Evolutionary conservation across 2,888 invertebrate species (phyloP).

Genomic region (Leucozona laternaria): DNA sequence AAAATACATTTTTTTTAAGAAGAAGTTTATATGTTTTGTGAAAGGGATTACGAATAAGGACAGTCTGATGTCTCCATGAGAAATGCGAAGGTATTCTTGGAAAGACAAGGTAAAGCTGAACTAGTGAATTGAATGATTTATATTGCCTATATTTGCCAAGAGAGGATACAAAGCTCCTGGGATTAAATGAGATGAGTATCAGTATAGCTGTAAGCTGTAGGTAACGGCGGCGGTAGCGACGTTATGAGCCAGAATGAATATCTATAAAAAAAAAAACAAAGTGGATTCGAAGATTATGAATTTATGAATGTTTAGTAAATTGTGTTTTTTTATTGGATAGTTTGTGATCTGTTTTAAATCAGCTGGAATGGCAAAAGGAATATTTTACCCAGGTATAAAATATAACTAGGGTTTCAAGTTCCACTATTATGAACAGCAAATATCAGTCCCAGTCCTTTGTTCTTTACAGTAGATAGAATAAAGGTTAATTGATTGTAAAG

Average conservation of each 20-base stretch:
- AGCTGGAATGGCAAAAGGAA: neutral
- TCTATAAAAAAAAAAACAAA: neutral
- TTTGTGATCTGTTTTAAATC: slow-evolving; percentile 2
- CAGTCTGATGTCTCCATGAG: neutral
- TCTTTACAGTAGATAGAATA: too few relatives aligned
- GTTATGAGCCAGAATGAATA: slow-evolving; percentile 2
- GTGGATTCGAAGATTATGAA: neutral
- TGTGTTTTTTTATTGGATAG: slow-evolving; percentile 13
- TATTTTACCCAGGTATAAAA: too few relatives aligned
- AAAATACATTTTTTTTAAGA: neutral
- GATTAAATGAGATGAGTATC: neutral
- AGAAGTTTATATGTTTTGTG: neutral
- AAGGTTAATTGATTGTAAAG: too few relatives aligned
- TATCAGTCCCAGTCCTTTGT: too few relatives aligned
- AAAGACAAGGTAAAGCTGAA: slow-evolving; percentile 24
- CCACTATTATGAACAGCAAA: neutral
- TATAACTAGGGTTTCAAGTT: neutral
- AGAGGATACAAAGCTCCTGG: neutral
- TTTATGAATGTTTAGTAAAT: slow-evolving; percentile 8
- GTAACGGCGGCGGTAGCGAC: neutral
- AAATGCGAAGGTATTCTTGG: neutral
- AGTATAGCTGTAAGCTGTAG: too few relatives aligned
- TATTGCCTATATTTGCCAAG: slow-evolving; percentile 26
- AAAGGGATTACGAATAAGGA: slow-evolving; percentile 14
- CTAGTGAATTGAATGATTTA: slow-evolving; percentile 25